Evolutionary conservation across 2,797 vertebrate genomes (phyloP).

Genomic region (Bovichtus diacanthus): DNA sequence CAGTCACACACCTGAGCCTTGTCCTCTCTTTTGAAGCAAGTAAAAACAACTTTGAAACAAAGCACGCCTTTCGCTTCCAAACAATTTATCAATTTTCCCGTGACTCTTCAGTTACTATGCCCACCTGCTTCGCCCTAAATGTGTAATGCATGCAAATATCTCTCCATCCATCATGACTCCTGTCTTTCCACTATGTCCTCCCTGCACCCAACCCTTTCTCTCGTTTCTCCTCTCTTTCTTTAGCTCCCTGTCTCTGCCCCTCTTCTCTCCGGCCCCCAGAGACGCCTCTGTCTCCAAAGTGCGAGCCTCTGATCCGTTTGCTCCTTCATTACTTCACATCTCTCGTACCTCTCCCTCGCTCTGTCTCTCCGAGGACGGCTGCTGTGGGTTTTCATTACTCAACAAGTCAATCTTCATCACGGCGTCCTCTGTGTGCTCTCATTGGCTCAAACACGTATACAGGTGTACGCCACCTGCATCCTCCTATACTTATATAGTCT

Average conservation of each 20-base stretch:
- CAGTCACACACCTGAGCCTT: constrained; percentile 73
- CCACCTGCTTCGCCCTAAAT: constrained; percentile 28
- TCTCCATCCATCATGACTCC: constrained; percentile 41
- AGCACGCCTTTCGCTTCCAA: constrained; percentile 14
- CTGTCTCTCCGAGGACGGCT: constrained; percentile 68
- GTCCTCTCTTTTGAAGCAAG: constrained; percentile 41
- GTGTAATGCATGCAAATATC: constrained; percentile 52
- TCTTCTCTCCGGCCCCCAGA: constrained; percentile 46
- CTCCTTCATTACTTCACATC: constrained; percentile 75
- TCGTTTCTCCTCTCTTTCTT: constrained; percentile 19
- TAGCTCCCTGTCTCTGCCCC: constrained; percentile 26
- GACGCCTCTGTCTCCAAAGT: constrained; percentile 50
- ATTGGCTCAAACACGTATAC: constrained; percentile 52
- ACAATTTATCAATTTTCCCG: constrained; percentile 25
- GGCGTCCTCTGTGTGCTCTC: constrained; percentile 60
- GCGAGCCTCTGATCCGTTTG: constrained; percentile 64
- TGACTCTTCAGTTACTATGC: constrained; percentile 31
- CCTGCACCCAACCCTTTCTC: not conserved
- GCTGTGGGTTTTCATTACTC: constrained; percentile 80
- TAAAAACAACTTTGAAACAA: constrained; percentile 47
- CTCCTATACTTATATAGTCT: not conserved
- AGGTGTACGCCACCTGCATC: constrained; percentile 33
- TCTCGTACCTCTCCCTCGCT: constrained; percentile 53
- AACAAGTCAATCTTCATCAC: constrained; percentile 81
- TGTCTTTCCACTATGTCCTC: constrained; percentile 17